Base-by-base conservation (phyloP, 2,113 vertebrate genomes). In the Odocoileus hemionus region DNA sequence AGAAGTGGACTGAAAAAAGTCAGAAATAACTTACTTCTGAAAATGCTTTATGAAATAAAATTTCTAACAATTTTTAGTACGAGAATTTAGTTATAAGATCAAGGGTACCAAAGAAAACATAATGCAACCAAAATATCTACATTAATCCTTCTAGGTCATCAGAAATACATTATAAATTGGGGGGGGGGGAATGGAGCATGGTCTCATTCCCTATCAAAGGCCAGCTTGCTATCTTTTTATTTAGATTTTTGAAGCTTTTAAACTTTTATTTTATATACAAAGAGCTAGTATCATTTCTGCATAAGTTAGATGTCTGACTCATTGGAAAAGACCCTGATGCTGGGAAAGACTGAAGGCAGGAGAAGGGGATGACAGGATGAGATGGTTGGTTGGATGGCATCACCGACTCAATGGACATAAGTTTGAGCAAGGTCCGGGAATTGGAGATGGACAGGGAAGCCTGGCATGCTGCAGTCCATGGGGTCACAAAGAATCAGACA, bases 1-100 rank as follows among this genome's bases (percentile, higher is more conserved):
- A 85, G 36, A 91, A 0, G 25, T 57, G 7, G 79, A 91, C 50
- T 82, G 6, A 88, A 98, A 94, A 92, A 55, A 95, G 96, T 86
- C 36, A 57, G 70, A 95, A 90, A 52, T 50, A 90, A 80, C 3
- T 79, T 86, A 82, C 26, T 96, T 95, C 78, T 89, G 33, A 21
- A 94, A 96, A 83, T 79, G 57, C 76, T 93, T 95, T 92, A 89
- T 5, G 57, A 91, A 78, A 91, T 91, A 93, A 64, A 94, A 82
- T 50, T 88, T 91, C 47, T 79, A 95, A 67, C 76, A 57, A 92
- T 84, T 85, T 93, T 92, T 79, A 61, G 33, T 47, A 64, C 12
- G 7, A 47, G 33, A 89, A 95, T 54, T 83, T 89, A 61, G 55
- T 96, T 92, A 92, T 82, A 97, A 93, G 11, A 47, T 26, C 33